Percentiles rank a stretch among this genome's conserved stretches.
Evolutionary conservation across 2,797 vertebrate genomes (phyloP).

Genomic region (Threskiornis aethiopicus): DNA sequence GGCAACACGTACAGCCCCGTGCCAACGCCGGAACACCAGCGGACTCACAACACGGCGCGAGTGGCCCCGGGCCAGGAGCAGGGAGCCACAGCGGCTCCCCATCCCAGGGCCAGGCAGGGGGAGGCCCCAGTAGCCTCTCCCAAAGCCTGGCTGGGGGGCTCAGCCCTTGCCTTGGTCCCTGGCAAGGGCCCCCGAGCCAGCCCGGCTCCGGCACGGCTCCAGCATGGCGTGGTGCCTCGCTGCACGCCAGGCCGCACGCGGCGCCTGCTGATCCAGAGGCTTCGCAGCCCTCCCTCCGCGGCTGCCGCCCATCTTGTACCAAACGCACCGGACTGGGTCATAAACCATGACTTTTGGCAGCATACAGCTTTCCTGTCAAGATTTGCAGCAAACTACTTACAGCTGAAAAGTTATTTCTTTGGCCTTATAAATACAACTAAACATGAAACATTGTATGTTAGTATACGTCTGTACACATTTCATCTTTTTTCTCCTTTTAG

Average conservation of each 20-base stretch:
- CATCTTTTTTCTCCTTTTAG: neutral
- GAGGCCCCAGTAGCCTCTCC: neutral
- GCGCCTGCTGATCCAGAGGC: no score
- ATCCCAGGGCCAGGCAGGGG: neutral
- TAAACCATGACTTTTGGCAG: neutral
- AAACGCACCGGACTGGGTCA: neutral
- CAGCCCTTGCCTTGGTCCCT: neutral
- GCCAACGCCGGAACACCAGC: accelerated
- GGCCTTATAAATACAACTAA: neutral
- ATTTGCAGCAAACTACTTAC: neutral
- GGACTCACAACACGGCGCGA: accelerated
- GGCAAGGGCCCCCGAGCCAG: accelerated
- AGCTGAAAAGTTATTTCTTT: neutral
- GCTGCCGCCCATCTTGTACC: neutral
- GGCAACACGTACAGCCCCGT: accelerated
- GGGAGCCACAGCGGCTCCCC: neutral
- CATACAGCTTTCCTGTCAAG: neutral
- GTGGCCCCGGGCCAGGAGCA: neutral
- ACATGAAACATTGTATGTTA: neutral
- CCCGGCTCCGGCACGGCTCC: neutral
- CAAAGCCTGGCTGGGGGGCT: neutral
- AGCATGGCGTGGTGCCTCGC: neutral
- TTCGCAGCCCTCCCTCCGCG: accelerated
- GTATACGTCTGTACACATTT: neutral
- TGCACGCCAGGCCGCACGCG: accelerated